Base-by-base conservation (phyloP, 2,113 vertebrate species). In the Misgurnus anguillicaudatus region DNA sequence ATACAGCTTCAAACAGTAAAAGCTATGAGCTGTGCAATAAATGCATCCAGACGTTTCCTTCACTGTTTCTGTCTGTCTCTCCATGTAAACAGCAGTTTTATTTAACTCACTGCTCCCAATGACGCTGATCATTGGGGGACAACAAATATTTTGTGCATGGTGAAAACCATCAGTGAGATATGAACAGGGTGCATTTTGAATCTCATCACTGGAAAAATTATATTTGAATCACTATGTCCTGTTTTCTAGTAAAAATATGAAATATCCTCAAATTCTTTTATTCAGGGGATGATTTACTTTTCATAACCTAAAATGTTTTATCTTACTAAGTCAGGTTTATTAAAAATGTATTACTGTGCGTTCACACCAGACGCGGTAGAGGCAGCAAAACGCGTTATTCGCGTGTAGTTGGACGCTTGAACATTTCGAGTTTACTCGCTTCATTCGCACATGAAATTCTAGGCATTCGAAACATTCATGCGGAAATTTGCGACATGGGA, bases 11-110 rank as follows among this genome's bases (percentile, higher is more conserved):
- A 92, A 63, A 93, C 86, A 86, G 92, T 91, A 92, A 94, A 92
- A 89, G 92, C 92, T 90, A 90, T 93, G 92, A 92, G 93, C 91
- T 94, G 91, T 95, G 94, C 93, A 93, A 94, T 87, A 69, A 63
- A 80, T 83, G 86, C 87, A 66, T 82, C 88, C 24, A 83, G 80
- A 64, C n/a, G 82, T 82, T 75, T 87, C 87, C 65, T 68, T 77
- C 55, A 71, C 47, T 47, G 60, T 60, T 77, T 80, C 65, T 62
- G 38, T 70, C 66, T 66, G 41, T 80, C 70, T 75, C 75, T 66
- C 48, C 69, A 68, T 85, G 84, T 85, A 85, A 85, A 85, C 84
- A 85, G 82, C 84, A 75, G 78, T 77, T 75, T 53, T 14, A 24
- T 72, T 60, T 70, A 77, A 48, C 75, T 75, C 69, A 58, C 71